A percentile compares a stretch with the other conserved stretches of the same genome.
These are phyloP conservation scores for Plagiodera versicolora DNA, from an alignment of 2,888 invertebrate species.

Conservation along the genomic window DNA sequence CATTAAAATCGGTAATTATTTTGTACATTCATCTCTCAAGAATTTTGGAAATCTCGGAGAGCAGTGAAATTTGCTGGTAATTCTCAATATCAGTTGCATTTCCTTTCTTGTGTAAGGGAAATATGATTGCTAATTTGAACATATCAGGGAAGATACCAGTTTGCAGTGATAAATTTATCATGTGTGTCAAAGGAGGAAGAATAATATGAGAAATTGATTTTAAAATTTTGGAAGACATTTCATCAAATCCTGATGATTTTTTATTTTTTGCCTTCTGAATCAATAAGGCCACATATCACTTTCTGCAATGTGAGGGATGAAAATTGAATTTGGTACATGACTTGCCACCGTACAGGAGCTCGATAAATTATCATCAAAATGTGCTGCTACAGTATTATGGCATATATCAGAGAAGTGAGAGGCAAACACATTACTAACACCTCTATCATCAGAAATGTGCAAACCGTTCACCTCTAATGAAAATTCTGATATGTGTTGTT, in stretches of 20 bases:
- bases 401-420: conserved; percentile 5
- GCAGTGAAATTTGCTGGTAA: conserved; percentile 9
- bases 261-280: conserved; percentile 1
- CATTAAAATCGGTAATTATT: background rate
- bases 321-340: conserved; percentile 3
- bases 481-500: conserved; percentile 2
- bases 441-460: conserved; percentile 1
- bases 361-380: conserved; percentile 1
- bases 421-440: conserved; percentile 2
- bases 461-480: background rate
- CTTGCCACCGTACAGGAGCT: background rate
- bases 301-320: conserved; percentile 1
- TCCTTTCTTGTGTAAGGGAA: conserved; percentile 8
- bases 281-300: conserved; percentile 2
- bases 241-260: conserved; percentile 4
- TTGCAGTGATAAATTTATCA: background rate
- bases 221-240: background rate
- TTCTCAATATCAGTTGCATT: conserved; percentile 6
- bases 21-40: conserved; percentile 1
- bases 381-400: background rate
- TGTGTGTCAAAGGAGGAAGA: conserved; percentile 1
- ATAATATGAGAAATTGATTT: background rate
- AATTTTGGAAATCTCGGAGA: background rate
- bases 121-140: conserved; percentile 4
- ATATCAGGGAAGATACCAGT: conserved; percentile 2